Evolutionary conservation across 2,113 vertebrate species (phyloP), one percentile per base, ranked within the genome.

Genomic region (Perca flavescens): DNA sequence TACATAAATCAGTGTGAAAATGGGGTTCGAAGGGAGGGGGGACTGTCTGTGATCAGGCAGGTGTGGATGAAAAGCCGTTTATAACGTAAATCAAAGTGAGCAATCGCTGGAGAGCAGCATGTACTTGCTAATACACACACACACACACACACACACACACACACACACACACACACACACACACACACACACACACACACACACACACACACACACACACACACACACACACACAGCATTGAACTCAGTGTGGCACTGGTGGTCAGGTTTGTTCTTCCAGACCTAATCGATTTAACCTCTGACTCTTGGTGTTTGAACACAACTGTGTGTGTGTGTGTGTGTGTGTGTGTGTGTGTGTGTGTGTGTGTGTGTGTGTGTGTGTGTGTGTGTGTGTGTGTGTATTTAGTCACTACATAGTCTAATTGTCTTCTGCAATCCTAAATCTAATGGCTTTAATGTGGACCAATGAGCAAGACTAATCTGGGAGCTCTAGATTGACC

Each of bases 231-330:
- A 74, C 60, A 67, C 25, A 21, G 1, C 34, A 17, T 16, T 65
- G 60, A 73, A 70, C n/a, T 28, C 21, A 36, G 57, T 15, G 62
- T 75, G 57, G 75, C 69, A 28, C 4, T 74, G 31, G n/a, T 72
- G 58, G 57, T 70, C 83, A 85, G 62, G 54, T 83, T 67, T 79
- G 54, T 54, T 68, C 40, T 40, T 87, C 52, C 63, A 89, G 77
- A 86, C 79, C 74, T 81, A 77, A 90, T 91, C 57, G 62, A 90
- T 90, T 88, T 83, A 64, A 85, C 83, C 79, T 78, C 64, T 85
- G 69, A 12, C 22, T 67, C 28, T 50, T n/a, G 53, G 66, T 74
- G 66, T 69, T 53, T 70, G 49, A 80, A 61, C 77, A 47, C 52
- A 43, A 12, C 5, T 15, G 43, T 63, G 67, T 72, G 43, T 61